phyloP scores from a whole-genome alignment of 2,888 invertebrate genomes.

The Agapetus fuscipes region DNA sequence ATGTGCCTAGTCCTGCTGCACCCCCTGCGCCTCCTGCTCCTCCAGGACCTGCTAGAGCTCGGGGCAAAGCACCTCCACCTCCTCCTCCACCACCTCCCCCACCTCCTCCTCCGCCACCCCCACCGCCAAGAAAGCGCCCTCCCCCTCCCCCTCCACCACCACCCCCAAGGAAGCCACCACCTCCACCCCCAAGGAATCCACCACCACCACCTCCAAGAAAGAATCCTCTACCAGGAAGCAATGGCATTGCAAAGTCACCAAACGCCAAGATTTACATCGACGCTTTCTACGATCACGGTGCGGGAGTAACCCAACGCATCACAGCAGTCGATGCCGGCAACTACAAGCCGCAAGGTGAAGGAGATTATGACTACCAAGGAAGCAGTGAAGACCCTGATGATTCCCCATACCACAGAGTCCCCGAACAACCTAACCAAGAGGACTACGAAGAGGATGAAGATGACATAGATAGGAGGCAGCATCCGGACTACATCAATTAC shows the following conservation, averaged over 20 bases:
- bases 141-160: slow-evolving; percentile 23
- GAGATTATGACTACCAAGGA: slow-evolving; percentile 37
- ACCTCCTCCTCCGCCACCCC: slow-evolving; percentile 22
- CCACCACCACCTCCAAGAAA: slow-evolving; percentile 32
- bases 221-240: slow-evolving; percentile 7
- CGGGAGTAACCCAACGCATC: slow-evolving; percentile 37
- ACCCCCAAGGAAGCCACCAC: slow-evolving; percentile 26
- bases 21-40: slow-evolving; percentile 20
- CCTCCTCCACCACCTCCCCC: slow-evolving; percentile 23
- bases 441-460: slow-evolving; percentile 25
- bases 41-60: slow-evolving; percentile 17
- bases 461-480: slow-evolving; percentile 5
- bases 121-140: slow-evolving; percentile 24
- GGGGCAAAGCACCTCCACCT: slow-evolving; percentile 7
- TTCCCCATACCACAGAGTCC: slow-evolving; percentile 4
- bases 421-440: slow-evolving; percentile 2
- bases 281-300: slow-evolving; percentile 35
- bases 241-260: slow-evolving; percentile 27
- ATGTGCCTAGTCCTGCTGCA: slow-evolving; percentile 26
- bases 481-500: slow-evolving; percentile 14
- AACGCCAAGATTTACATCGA: slow-evolving; percentile 38
- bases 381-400: slow-evolving; percentile 32
- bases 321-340: slow-evolving; percentile 34
- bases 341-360: slow-evolving; percentile 6
- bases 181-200: slow-evolving; percentile 25